Conservation (phyloP, 2,888 invertebrate species). For the Clanis bilineata region DNA sequence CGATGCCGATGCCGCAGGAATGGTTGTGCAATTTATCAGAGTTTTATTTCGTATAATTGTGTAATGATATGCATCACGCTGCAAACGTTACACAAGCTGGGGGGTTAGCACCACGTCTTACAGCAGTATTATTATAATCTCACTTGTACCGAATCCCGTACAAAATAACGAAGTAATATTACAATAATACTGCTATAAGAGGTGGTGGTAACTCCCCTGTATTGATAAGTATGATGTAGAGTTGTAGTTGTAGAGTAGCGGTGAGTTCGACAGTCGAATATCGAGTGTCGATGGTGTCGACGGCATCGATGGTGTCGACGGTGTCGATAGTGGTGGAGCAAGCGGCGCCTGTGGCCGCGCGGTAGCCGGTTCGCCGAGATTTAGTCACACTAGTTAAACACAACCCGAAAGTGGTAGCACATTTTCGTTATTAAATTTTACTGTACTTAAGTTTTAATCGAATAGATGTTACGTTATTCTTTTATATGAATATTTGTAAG, state of each 20-base stretch:
- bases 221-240: conserved; percentile 8
- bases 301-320: no score
- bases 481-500: conserved; percentile 82
- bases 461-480: conserved; percentile 83
- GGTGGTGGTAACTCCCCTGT: no score
- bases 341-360: conserved; percentile 24
- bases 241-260: conserved; percentile 6
- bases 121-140: no score
- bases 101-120: no score
- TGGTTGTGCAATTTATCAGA: conserved; percentile 65
- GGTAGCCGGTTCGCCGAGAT: conserved; percentile 44
- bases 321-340: not conserved
- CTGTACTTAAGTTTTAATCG: conserved; percentile 75
- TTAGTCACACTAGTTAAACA: conserved; percentile 79
- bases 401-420: conserved; percentile 77
- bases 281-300: conserved; percentile 30
- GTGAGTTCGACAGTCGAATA: conserved; percentile 24
- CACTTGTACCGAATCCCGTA: no score
- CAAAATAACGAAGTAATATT: no score
- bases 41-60: conserved; percentile 45
- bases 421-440: conserved; percentile 75
- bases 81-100: conserved; percentile 9
- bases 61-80: not conserved
- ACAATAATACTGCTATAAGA: no score
- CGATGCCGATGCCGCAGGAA: conserved; percentile 31